Base-by-base conservation (phyloP, 2,113 vertebrate genomes). In the Apaloderma vittatum region DNA sequence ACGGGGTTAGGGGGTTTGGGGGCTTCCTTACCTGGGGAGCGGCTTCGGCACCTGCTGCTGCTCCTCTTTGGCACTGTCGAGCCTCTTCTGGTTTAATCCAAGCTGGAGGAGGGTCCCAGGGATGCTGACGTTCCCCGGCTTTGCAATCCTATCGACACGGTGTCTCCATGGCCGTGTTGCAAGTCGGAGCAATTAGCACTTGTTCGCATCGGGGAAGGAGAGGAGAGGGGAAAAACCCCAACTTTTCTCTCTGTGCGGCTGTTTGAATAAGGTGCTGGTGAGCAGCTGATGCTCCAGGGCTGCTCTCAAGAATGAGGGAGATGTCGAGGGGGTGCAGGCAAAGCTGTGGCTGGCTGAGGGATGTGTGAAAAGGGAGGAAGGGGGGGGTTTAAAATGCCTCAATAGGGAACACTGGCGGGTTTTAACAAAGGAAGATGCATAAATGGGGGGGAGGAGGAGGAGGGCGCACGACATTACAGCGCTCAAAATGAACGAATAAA, bases 91-190 rank as follows among this genome's bases (percentile, higher is more conserved):
- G 45, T 18, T 46, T 37, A 5, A 51, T 81, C 74, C 16, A 34
- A 51, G 58, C 18, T 15, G 96, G 95, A 97, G 97, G 97, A 97
- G 95, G 91, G 59, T 95, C 90, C 72, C 54, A 9, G 85, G 72
- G 73, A 11, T 93, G 95, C 96, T 97, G 97, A 97, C 90, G 96
- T 80, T 89, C n/a, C 58, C 66, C 4, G 29, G 95, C 91, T 81
- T 68, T 30, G 83, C 88, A 54, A 59, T 80, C 85, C 29, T 12
- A 67, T 90, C 86, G 18, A 22, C 79, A 46, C 18, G 68, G 79
- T 83, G 75, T 63, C 32, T 88, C 67, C 32, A 79, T 23, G 71
- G 58, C 76, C 32, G 85, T 32, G 0, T 15, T 29, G 84, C 16
- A 1, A 6, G 32, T 15, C 85, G 45, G 59, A 61, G 70, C 63